Evolutionary conservation across 2,113 vertebrate species (phyloP).

Genomic region (Barbus barbus): DNA sequence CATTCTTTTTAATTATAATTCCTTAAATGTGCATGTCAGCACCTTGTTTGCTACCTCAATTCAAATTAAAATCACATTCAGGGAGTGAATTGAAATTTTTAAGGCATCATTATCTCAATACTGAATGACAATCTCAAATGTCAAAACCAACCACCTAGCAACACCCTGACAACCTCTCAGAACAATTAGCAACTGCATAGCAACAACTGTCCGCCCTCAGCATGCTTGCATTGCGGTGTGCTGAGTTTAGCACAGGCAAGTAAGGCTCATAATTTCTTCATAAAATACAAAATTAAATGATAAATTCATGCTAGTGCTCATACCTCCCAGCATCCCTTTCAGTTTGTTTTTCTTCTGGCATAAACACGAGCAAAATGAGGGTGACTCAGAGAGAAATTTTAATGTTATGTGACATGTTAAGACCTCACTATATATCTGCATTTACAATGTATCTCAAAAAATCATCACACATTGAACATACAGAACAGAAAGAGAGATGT

Average conservation of each 20-base stretch:
- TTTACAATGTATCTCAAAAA: background rate
- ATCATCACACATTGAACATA: background rate
- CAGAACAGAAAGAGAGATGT: background rate
- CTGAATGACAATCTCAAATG: background rate
- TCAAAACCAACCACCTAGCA: background rate
- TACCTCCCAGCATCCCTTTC: background rate
- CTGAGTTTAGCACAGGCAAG: no score
- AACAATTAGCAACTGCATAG: background rate
- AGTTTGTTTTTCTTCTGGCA: background rate
- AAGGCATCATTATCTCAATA: background rate
- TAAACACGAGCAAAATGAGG: background rate
- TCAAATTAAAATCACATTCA: background rate
- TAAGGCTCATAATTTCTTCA: background rate
- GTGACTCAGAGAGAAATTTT: background rate
- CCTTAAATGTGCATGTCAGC: background rate
- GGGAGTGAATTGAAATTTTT: background rate
- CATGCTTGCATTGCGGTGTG: background rate
- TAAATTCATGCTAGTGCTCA: background rate
- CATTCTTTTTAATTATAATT: background rate
- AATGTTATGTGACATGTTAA: background rate
- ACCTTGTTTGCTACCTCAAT: background rate
- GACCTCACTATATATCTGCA: background rate
- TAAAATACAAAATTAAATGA: background rate
- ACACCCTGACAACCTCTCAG: background rate
- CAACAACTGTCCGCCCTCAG: background rate